A percentile compares a stretch with the other conserved stretches of the same genome.
Evolutionary conservation across 2,888 invertebrate genomes (phyloP).

Genomic region (Agrotis puta): DNA sequence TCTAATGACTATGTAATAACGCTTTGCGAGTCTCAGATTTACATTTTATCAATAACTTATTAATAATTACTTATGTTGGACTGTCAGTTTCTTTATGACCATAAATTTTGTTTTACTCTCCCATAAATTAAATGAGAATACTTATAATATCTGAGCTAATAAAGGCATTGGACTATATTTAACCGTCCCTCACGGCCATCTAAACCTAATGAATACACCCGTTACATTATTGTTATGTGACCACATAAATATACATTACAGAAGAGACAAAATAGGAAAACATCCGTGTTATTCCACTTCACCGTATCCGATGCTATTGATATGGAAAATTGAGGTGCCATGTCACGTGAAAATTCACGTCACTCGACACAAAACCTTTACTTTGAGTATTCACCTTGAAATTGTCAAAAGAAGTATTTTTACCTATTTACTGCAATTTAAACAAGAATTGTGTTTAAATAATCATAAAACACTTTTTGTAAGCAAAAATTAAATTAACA

Average conservation of each 20-base stretch:
- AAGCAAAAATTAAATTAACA: conserved; percentile 42
- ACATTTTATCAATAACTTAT: not conserved
- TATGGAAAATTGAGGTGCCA: conserved; percentile 31
- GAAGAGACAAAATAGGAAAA: not conserved
- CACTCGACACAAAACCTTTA: conserved; percentile 21
- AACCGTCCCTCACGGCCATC: conserved; percentile 1
- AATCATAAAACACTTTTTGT: conserved; percentile 24
- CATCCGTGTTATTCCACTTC: conserved; percentile 10
- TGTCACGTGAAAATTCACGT: conserved; percentile 40
- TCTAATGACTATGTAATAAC: no score
- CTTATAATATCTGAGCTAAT: conserved; percentile 3
- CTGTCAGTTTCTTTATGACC: conserved; percentile 2
- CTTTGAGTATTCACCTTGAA: conserved; percentile 49
- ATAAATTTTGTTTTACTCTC: conserved; percentile 1
- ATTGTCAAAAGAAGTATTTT: conserved; percentile 10
- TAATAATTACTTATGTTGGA: not conserved
- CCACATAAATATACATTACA: not conserved
- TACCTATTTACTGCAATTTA: conserved; percentile 21
- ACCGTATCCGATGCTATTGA: conserved; percentile 4
- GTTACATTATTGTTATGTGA: conserved; percentile 31
- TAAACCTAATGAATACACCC: conserved; percentile 20
- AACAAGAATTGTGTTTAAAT: conserved; percentile 15
- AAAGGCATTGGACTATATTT: conserved; percentile 4
- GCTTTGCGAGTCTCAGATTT: not conserved
- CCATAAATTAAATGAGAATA: conserved; percentile 5